Base-by-base conservation (phyloP, 2,888 invertebrate species). In the Campoplex nolae region DNA sequence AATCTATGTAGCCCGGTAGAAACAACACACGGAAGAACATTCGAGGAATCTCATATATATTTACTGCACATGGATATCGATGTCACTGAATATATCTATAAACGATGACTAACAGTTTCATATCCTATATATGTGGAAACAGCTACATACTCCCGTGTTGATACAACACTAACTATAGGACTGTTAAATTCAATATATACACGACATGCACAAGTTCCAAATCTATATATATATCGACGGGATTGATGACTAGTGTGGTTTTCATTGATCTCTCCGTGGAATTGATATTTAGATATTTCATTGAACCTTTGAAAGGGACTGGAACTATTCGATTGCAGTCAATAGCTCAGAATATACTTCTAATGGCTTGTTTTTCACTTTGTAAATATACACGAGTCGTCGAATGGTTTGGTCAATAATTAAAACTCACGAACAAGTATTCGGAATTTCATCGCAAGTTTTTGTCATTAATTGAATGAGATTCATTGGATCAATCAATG, bases 241-340 rank as follows among this genome's bases (percentile, higher is more conserved):
- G 38, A 13, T 73, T 80, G 48, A 38, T 73, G 71, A 73, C 23
- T 35, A 35, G 18, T 38, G 80, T 13, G 70, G 71, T 80, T 80
- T 38, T 73, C 80, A 62, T 80, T 80, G 58, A 80, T 80, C 71
- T 48, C 48, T 71, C 9, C 54, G 18, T 18, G n/a, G 56, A 45
- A 28, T 56, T 42, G 28, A 68, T 35, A 68, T 78, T 80, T 71
- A 45, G 23, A 32, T 58, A 16, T 58, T 71, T 11, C 13, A n/a
- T 42, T 58, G 51, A 78, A 48, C 16, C 78, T 74, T 38, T 42
- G 18, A 32, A 70, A 3, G 42, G 42, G 7, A 3, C 16, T 16
- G 62, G 6, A 62, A 32, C 62, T 62, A 62, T 32, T 13, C 62
- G 0, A 32, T 16, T 1, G 32, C 62, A 32, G 32, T 11, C 16